Evolutionary conservation across 2,797 vertebrate species (phyloP).

Genomic region (Moxostoma hubbsi): DNA sequence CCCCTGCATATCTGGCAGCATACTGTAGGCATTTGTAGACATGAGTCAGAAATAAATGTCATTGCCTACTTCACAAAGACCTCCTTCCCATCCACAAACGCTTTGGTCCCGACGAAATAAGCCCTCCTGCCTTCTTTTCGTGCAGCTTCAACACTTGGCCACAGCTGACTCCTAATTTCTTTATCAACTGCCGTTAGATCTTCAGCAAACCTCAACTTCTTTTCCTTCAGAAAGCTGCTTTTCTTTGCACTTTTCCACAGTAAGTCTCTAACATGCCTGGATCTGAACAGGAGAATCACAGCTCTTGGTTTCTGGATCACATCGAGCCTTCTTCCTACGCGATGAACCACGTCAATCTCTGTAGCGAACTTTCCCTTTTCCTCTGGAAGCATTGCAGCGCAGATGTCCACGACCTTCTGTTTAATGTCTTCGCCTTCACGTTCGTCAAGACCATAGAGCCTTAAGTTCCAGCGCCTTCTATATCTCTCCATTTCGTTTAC

Average conservation of each 20-base stretch:
- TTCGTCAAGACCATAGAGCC: not conserved
- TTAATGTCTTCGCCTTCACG: not conserved
- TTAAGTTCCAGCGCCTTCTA: conserved; percentile 4
- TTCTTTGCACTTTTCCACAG: not conserved
- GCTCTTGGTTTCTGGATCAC: not conserved
- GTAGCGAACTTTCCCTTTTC: not conserved
- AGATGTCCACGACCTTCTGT: not conserved
- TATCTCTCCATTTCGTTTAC: not conserved
- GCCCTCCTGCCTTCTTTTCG: not conserved
- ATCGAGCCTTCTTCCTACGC: not conserved
- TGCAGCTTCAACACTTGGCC: not conserved
- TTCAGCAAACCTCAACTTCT: not conserved
- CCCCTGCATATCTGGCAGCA: too few species aligned
- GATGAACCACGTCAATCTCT: not conserved
- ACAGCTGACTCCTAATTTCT: not conserved
- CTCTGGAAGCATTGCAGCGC: not conserved
- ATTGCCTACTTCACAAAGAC: too few species aligned
- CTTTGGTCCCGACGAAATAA: not conserved
- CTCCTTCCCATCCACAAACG: not conserved
- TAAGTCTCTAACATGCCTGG: not conserved
- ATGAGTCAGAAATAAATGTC: too few species aligned
- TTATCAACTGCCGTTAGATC: not conserved
- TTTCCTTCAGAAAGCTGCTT: not conserved
- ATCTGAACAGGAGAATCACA: not conserved
- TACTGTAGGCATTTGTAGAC: too few species aligned